phyloP scores from a whole-genome alignment of 2,888 invertebrate species.

The Leptinotarsa juncta region DNA sequence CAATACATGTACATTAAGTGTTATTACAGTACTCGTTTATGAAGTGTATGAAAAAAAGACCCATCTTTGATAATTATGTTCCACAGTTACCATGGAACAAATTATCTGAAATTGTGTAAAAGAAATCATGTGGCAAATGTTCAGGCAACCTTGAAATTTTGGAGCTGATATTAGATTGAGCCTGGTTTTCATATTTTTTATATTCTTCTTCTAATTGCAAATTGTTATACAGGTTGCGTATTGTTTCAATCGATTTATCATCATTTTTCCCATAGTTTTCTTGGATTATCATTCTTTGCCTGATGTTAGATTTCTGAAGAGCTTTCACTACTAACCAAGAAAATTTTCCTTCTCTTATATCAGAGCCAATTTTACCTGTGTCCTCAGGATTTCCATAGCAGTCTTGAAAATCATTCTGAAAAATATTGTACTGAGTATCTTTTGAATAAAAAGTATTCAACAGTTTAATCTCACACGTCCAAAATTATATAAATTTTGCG shows the following conservation, averaged over 20 bases:
- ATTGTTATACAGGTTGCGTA: background rate
- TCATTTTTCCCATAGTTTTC: background rate
- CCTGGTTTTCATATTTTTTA: background rate
- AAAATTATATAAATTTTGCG: too few relatives aligned
- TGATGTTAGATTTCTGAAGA: background rate
- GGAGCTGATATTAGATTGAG: background rate
- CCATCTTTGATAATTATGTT: background rate
- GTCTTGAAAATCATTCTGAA: conserved; percentile 6
- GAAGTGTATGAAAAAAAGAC: too few relatives aligned
- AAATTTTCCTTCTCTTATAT: conserved; percentile 6
- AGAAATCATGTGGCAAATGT: background rate
- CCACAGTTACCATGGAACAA: background rate
- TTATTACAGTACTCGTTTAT: too few relatives aligned
- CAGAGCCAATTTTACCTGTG: conserved; percentile 4
- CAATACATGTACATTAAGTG: too few relatives aligned
- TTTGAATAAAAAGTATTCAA: too few relatives aligned
- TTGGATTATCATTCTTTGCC: background rate
- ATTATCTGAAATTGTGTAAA: background rate
- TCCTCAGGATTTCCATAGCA: conserved; percentile 14
- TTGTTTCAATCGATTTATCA: background rate
- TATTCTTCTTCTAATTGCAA: background rate
- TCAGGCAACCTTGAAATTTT: background rate
- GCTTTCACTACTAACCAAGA: conserved; percentile 7
- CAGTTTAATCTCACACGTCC: too few relatives aligned
- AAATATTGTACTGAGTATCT: background rate